Evolutionary conservation across 2,888 invertebrate genomes (phyloP).

Genomic region (Sussaba pulchella): DNA sequence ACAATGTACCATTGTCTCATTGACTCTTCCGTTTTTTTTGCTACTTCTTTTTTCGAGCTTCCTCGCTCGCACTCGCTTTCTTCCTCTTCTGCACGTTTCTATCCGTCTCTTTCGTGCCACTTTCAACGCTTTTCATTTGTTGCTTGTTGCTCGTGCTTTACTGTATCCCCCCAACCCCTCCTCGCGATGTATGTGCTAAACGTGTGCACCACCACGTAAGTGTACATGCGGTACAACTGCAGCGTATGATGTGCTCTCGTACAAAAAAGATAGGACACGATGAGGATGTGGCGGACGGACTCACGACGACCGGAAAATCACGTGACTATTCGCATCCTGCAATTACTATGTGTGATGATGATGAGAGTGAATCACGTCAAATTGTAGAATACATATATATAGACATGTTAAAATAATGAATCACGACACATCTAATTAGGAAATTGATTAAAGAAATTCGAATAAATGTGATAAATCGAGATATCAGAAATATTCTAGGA

Average conservation of each 20-base stretch:
- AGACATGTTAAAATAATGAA: conserved; percentile 34
- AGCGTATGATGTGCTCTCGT: conserved; percentile 16
- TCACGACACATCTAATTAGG: neutral
- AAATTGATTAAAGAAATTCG: too few relatives aligned
- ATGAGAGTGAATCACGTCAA: conserved; percentile 49
- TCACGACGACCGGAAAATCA: conserved; percentile 22
- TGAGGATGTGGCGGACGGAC: conserved; percentile 25
- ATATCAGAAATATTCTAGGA: neutral
- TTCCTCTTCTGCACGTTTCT: conserved; percentile 25
- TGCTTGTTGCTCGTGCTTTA: conserved; percentile 26
- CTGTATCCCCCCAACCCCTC: neutral
- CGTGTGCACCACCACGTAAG: neutral
- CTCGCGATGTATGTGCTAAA: conserved; percentile 27
- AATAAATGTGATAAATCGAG: too few relatives aligned
- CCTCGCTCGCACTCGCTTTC: conserved; percentile 25
- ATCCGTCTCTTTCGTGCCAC: too few relatives aligned
- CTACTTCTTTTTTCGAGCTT: conserved; percentile 22
- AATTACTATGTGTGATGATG: conserved; percentile 9
- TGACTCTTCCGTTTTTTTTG: conserved; percentile 56
- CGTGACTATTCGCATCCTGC: conserved; percentile 39
- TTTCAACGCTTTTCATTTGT: conserved; percentile 61
- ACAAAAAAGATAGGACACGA: conserved; percentile 6
- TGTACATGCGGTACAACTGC: neutral
- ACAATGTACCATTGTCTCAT: conserved; percentile 79
- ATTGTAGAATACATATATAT: conserved; percentile 24